Base-by-base conservation (phyloP, 2,113 vertebrate species). In the Malaclemys terrapin region DNA sequence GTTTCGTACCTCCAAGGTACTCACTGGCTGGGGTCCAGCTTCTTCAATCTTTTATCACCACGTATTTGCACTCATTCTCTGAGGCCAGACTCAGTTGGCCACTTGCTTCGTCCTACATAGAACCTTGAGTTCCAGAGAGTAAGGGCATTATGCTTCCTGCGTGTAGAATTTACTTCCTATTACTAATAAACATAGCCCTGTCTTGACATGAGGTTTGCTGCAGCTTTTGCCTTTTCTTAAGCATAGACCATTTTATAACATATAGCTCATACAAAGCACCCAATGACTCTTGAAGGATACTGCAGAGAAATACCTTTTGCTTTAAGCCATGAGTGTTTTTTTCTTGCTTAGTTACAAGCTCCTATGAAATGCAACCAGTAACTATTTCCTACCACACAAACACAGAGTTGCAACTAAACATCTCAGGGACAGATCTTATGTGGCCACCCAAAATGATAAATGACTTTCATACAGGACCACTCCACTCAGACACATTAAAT, bases 231-330 rank as follows among this genome's bases (percentile, higher is more conserved):
- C 31, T 80, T 57, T 69, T 69, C 93, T 53, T 35, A 78, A 87
- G 57, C 6, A 88, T 62, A 38, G 1, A 80, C 14, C n/a, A n/a
- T 50, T 86, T 59, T 59, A 59, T 59, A 29, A 13, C 57, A 29
- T 4, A 13, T 13, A 59, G 57, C 57, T 29, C 11, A 59, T 29
- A 29, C 57, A 62, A 93, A 85, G 54, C 89, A n/a, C 49, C 47
- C 65, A 88, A 80, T 24, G 56, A 88, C 56, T 91, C 35, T 76
- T 85, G 80, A 97, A 95, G 85, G 75, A 95, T 81, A 69, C 8
- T 56, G 89, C n/a, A 52, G 62, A 89, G 65, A 96, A 91, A 90
- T 4, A 69, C 0, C 2, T 42, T 89, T 62, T 78, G 80, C 92
- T 90, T 91, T 90, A 57, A 96, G 86, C 84, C 87, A 45, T 53